Evolutionary conservation across 2,113 vertebrate genomes (phyloP), one percentile per base, ranked within the genome.

Genomic region (Halcyon senegalensis): DNA sequence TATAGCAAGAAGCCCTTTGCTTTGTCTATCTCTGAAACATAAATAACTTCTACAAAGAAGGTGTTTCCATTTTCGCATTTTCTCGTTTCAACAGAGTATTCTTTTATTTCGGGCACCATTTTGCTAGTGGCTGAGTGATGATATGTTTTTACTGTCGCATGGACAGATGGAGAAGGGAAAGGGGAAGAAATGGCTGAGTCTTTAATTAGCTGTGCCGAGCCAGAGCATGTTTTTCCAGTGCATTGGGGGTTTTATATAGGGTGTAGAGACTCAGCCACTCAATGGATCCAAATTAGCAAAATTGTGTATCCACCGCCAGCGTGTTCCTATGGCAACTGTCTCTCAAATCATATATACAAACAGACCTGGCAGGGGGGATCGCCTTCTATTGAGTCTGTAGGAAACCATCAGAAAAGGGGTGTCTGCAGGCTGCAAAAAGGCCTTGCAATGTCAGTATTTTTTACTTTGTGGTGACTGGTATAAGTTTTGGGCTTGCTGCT

Each of bases 281-380:
- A 7, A 97, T 94, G 92, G 95, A 98, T 96, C 97, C 98, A 98
- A 98, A 97, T 98, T 98, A 98, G 91, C 97, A 97, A 97, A 98
- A 98, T 96, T 97, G 96, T 97, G 95, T 97, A 97, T 98, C 97
- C 33, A 90, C 95, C 74, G 78, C 97, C 96, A 92, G 91, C 88
- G 97, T 97, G 98, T 98, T 98, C 98, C 98, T 98, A 98, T 98
- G 98, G 98, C 95, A 98, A 98, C 98, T 95, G 95, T 97, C 97
- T 98, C 97, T 97, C 95, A 95, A 96, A 95, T 97, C 96, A 60
- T 91, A 97, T 97, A 97, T 92, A 98, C 96, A 98, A 98, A 98
- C 97, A 98, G 95, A 97, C 92, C 91, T 97, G 97, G 96, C 84
- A 58, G 95, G 94, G 96, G 94, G 97, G 89, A 96, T 90, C 75